Evolutionary conservation across 1,140 invertebrate genomes (phyloP).

Genomic region (Calycopis cecrops): DNA sequence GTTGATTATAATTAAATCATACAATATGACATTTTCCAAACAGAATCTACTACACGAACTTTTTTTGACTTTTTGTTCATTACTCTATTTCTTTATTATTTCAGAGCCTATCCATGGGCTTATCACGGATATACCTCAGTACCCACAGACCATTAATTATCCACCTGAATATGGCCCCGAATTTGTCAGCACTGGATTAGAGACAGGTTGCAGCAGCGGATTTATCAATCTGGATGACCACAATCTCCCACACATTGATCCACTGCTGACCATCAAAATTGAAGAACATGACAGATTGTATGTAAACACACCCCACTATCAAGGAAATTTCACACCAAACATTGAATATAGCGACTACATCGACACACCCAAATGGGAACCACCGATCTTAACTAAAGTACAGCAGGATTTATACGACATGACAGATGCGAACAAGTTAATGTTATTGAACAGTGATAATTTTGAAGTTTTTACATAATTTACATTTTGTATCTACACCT

Average conservation of each 20-base stretch:
- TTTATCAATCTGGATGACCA: constrained; percentile 45
- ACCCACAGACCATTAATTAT: constrained; percentile 15
- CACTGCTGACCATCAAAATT: constrained; percentile 41
- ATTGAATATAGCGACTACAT: constrained; percentile 15
- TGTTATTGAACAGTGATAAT: constrained; percentile 46
- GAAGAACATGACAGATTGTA: constrained; percentile 15
- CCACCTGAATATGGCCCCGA: constrained; percentile 59
- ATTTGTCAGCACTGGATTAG: constrained; percentile 28
- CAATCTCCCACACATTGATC: constrained; percentile 56
- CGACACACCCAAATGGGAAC: constrained; percentile 34
- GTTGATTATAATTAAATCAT: too few relatives aligned
- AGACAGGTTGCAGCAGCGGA: constrained; percentile 19
- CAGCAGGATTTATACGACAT: constrained; percentile 33
- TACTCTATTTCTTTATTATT: neutral
- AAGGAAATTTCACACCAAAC: constrained; percentile 5
- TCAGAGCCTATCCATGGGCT: constrained; percentile 7
- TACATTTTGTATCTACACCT: constrained; percentile 26
- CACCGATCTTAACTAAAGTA: constrained; percentile 34
- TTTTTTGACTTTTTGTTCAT: neutral
- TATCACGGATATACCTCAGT: neutral
- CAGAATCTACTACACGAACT: neutral
- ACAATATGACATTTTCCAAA: neutral
- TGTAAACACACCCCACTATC: constrained; percentile 1
- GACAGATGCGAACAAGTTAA: constrained; percentile 31
- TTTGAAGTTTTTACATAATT: constrained; percentile 44